Base-by-base conservation (phyloP, 1,140 invertebrate genomes). In the Atta cephalotes region DNA sequence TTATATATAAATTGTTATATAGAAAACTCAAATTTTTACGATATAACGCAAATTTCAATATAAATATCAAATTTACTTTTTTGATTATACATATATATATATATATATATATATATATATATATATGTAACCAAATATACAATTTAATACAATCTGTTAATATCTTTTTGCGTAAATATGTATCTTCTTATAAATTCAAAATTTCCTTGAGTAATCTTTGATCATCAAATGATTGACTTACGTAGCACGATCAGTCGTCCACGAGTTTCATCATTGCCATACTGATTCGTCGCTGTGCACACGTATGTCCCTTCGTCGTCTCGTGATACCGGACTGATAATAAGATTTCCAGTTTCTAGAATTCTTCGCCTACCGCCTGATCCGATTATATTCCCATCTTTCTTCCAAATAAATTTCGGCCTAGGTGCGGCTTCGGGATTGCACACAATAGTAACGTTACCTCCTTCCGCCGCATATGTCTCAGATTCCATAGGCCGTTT, bases 361-460 rank as follows among this genome's bases (percentile, higher is more conserved):
- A 99, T 98, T 88, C 96, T 96, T 91, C 98, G 95, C 92, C 97
- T 96, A 3, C 98, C 98, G 49, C 98, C 97, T 49, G 96, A 93
- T 85, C 97, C 98, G 70, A 99, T 96, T 2, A 97, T 95, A 91
- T 97, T 97, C 25, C 97, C 98, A 95, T 99, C 97, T 94, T 98
- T 98, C 92, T 98, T 98, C 99, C 99, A 99, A 60, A 97, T 96
- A 92, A 98, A 98, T 90, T 97, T 97, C 0, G 99, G 98, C 88
- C 96, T 96, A 1, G 99, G 99, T 4, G 99, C 98, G 25, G 98
- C 98, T 96, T 99, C 99, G 0, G 99, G 99, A 91, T 98, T 97
- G 95, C 99, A 99, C 58, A 96, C 96, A 74, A 99, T 97, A 0
- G 98, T 99, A 0, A 98, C 97, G 95, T 99, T 99, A 60, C 98